These are phyloP conservation scores for Artemia sinica DNA, from an alignment of 2,888 invertebrate genomes.

Conservation along the genomic window DNA sequence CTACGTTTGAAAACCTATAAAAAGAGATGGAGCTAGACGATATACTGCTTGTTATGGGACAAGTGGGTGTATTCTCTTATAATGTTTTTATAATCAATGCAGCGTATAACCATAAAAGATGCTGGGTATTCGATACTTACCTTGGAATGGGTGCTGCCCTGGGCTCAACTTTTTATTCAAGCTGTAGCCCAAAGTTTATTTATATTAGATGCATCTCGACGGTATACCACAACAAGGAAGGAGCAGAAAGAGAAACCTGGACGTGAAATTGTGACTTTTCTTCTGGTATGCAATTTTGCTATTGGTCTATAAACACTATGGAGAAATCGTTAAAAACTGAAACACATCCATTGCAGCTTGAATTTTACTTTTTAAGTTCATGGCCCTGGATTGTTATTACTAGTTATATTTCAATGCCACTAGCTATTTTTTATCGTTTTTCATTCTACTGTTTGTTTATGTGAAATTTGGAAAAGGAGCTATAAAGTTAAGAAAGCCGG, in stretches of 20 bases:
- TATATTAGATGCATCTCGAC: conserved; percentile 55
- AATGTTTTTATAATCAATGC: conserved; percentile 85
- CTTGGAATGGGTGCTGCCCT: conserved; percentile 86
- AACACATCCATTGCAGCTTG: conserved; percentile 73
- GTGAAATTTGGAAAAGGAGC: too few species aligned
- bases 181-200: conserved; percentile 20
- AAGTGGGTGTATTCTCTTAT: conserved; percentile 68
- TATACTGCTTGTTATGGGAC: conserved; percentile 34
- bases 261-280: conserved; percentile 52
- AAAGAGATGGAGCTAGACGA: conserved; percentile 30
- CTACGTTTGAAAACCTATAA: too few species aligned
- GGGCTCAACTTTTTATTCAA: conserved; percentile 15
- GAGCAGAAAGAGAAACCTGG: conserved; percentile 75
- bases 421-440: conserved; percentile 83
- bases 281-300: conserved; percentile 57
- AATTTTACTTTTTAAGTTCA: conserved; percentile 75
- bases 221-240: conserved; percentile 59
- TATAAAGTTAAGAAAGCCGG: too few species aligned
- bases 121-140: conserved; percentile 74
- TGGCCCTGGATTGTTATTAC: conserved; percentile 94
- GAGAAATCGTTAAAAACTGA: conserved; percentile 75
- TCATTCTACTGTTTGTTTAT: conserved; percentile 83
- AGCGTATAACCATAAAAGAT: conserved; percentile 44
- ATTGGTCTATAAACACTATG: conserved; percentile 84
- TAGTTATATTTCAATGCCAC: conserved; percentile 72